Conservation (phyloP, 2,888 invertebrate genomes). For the Tolmerus cingulatus region DNA sequence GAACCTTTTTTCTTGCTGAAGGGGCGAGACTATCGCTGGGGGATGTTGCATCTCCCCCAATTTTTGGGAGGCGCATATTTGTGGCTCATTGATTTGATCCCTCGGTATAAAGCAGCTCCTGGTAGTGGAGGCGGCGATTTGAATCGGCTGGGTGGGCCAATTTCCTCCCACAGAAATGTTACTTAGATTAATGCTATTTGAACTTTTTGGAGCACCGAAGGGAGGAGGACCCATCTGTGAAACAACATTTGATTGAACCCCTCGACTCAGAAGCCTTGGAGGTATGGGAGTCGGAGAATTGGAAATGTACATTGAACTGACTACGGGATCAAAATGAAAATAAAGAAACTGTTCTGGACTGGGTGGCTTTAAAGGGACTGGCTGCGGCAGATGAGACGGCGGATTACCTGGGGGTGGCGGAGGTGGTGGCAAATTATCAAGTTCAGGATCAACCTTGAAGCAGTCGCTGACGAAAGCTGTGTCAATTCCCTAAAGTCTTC, state of each 20-base stretch:
- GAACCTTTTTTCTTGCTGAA: background rate
- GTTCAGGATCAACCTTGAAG: constrained; percentile 52
- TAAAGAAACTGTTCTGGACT: constrained; percentile 56
- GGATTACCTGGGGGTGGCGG: constrained; percentile 56
- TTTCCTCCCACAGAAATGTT: background rate
- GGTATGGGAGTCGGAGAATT: constrained; percentile 55
- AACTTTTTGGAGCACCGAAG: too few relatives aligned
- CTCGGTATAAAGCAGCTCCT: background rate
- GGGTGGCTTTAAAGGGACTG: constrained; percentile 54
- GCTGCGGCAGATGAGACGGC: constrained; percentile 55
- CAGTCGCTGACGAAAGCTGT: background rate
- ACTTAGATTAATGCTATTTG: background rate
- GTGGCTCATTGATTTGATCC: background rate
- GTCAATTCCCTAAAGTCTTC: background rate
- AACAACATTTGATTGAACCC: constrained; percentile 41
- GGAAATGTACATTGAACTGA: constrained; percentile 57
- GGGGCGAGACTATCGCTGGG: too few relatives aligned
- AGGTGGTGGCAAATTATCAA: constrained; percentile 55
- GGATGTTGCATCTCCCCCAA: background rate
- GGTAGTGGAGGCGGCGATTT: background rate
- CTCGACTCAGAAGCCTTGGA: constrained; percentile 56
- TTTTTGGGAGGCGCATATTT: background rate
- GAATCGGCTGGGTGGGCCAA: too few relatives aligned
- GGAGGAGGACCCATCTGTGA: background rate
- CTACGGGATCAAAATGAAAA: constrained; percentile 59